Base-by-base conservation (phyloP, 2,797 vertebrate species). In the Tangara arthus region DNA sequence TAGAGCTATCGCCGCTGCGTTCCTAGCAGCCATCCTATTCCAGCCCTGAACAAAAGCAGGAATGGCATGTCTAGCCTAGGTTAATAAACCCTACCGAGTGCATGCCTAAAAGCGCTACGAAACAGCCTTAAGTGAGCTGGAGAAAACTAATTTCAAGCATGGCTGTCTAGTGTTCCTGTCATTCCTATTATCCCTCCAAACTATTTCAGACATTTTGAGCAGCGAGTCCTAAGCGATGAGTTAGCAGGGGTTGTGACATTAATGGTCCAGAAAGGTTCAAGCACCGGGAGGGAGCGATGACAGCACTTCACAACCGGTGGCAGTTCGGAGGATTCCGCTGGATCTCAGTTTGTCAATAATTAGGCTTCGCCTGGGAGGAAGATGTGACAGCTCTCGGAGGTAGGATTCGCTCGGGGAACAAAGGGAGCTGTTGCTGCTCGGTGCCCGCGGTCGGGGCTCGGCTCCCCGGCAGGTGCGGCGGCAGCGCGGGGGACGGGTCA, bases 191-290 rank as follows among this genome's bases (percentile, higher is more conserved):
- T 97, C 98, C 97, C 97, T 90, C 95, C 95, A 97, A 98, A 98
- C 98, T 98, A 98, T 98, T 97, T 97, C 97, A 98, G 98, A 97
- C 98, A 98, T 98, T 97, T 98, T 97, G 97, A 98, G 97, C 97
- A 42, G 89, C 88, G 96, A 95, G 96, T 87, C 68, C 96, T 90
- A 94, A 96, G 95, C 95, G 93, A 95, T 97, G 98, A 98, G 97
- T 98, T 98, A 97, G 97, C 93, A 78, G 89, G 89, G 96, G 95
- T 93, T 97, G 97, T 97, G 98, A 93, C 97, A 97, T 89, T 97
- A 97, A 96, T 92, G 97, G 94, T 97, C 94, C 93, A 85, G 94
- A 95, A 97, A 95, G 96, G 96, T 97, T 97, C 92, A 76, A 96
- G 93, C 97, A 78, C 93, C 95, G 69, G 91, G 90, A 97, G 95